A percentile compares a stretch with the other conserved stretches of the same genome.
phyloP scores from a whole-genome alignment of 2,113 vertebrate genomes.

The Hippocampus comes region DNA sequence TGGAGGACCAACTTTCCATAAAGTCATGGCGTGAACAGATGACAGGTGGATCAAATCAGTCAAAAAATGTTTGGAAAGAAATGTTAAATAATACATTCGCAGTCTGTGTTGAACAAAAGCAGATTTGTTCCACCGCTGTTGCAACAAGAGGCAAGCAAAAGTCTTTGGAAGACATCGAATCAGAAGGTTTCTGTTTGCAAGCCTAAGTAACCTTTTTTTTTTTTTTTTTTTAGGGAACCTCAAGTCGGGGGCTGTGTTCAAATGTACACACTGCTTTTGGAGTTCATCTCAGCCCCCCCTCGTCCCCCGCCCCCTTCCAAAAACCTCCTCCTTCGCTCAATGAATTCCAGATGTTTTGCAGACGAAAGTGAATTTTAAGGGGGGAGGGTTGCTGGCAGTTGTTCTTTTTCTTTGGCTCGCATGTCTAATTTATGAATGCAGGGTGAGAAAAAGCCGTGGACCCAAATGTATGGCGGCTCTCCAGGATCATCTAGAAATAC shows the following conservation, averaged over 20 bases:
- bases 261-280: constrained; percentile 63
- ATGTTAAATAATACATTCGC: neutral
- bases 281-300: constrained; percentile 70
- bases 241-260: constrained; percentile 67
- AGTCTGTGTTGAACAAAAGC: constrained; percentile 5
- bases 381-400: constrained; percentile 38
- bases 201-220: constrained; percentile 65
- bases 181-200: constrained; percentile 72
- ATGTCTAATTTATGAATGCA: constrained; percentile 45
- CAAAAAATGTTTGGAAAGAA: neutral
- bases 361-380: constrained; percentile 63
- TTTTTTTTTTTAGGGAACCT: constrained; percentile 52
- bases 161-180: constrained; percentile 45
- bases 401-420: constrained; percentile 25
- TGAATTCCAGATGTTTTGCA: constrained; percentile 85
- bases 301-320: constrained; percentile 34
- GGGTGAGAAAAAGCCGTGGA: constrained; percentile 10
- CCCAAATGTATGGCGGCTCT: constrained; percentile 26
- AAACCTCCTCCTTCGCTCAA: constrained; percentile 59
- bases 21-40: constrained; percentile 15
- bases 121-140: constrained; percentile 2
- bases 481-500: constrained; percentile 26
- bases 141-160: constrained; percentile 30
- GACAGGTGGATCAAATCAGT: constrained; percentile 12
- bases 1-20: constrained; percentile 1